Percentiles rank a stretch among this genome's conserved stretches.
phyloP scores from a whole-genome alignment of 2,888 invertebrate genomes.

The Axea sp. region DNA sequence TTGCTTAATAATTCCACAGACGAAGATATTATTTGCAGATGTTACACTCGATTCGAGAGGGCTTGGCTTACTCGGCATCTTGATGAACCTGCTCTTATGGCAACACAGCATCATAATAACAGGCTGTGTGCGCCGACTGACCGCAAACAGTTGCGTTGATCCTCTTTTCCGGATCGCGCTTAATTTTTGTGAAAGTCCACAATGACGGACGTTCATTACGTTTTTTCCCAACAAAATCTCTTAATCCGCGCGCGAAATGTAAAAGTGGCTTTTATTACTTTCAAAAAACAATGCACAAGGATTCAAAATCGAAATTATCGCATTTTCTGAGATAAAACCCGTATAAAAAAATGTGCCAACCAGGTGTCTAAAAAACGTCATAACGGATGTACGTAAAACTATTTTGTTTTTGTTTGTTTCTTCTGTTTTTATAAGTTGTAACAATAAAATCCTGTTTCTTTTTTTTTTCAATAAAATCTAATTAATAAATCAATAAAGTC shows the following conservation, averaged over 20 bases:
- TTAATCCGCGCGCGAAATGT: conserved; percentile 19
- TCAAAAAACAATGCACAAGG: too few relatives aligned
- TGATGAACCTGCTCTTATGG: conserved; percentile 56
- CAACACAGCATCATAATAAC: conserved; percentile 57
- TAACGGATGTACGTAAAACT: too few relatives aligned
- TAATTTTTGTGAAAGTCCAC: conserved; percentile 61
- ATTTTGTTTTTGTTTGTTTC: too few relatives aligned
- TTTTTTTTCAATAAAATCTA: too few relatives aligned
- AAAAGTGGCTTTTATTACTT: too few relatives aligned
- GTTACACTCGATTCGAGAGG: conserved; percentile 52
- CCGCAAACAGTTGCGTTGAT: conserved; percentile 54
- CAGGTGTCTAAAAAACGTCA: too few relatives aligned
- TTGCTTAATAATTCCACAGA: conserved; percentile 48
- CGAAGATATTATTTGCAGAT: conserved; percentile 55
- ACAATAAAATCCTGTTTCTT: too few relatives aligned
- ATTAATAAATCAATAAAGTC: too few relatives aligned
- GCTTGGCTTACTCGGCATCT: conserved; percentile 40
- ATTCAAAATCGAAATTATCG: too few relatives aligned
- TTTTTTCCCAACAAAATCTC: conserved; percentile 52
- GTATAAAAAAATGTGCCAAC: too few relatives aligned
- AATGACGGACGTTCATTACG: conserved; percentile 33
- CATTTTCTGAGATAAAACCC: too few relatives aligned
- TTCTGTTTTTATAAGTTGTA: too few relatives aligned
- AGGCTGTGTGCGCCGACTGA: conserved; percentile 44
- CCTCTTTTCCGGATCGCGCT: conserved; percentile 57